Conservation (phyloP, 2,888 invertebrate species). For the Andrena chrysosceles region DNA sequence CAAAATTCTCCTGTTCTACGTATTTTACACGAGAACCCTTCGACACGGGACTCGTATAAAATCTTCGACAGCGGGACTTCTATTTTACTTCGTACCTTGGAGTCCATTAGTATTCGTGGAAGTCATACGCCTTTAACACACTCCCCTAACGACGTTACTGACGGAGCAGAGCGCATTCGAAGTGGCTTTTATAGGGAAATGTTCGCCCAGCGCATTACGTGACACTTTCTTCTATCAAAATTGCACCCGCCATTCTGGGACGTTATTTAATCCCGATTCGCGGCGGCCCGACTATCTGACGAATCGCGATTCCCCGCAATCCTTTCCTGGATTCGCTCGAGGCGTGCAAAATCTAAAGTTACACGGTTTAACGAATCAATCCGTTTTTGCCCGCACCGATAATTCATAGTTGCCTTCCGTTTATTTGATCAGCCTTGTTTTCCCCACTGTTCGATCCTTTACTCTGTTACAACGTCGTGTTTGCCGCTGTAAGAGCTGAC, state of each 20-base stretch:
- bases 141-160: slow-evolving; percentile 31
- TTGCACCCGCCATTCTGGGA: background rate
- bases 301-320: slow-evolving; percentile 21
- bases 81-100: slow-evolving; percentile 26
- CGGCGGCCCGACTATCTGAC: slow-evolving; percentile 7
- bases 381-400: slow-evolving; percentile 18
- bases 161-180: slow-evolving; percentile 36
- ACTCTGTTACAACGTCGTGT: background rate
- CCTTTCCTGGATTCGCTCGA: background rate
- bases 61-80: background rate
- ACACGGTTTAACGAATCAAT: background rate
- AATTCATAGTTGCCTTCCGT: background rate
- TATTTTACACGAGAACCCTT: background rate
- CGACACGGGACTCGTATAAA: background rate
- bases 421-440: slow-evolving; percentile 6
- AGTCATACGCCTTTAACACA: background rate
- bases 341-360: background rate
- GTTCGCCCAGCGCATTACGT: slow-evolving; percentile 52
- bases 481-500: background rate
- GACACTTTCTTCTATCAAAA: slow-evolving; percentile 52
- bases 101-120: slow-evolving; percentile 27
- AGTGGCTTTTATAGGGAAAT: slow-evolving; percentile 66
- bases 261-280: slow-evolving; percentile 57
- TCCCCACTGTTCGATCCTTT: background rate
- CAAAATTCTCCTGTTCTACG: background rate